These are phyloP conservation scores for Scylla paramamosain DNA, from an alignment of 1,140 invertebrate genomes.

Conservation along the genomic window DNA sequence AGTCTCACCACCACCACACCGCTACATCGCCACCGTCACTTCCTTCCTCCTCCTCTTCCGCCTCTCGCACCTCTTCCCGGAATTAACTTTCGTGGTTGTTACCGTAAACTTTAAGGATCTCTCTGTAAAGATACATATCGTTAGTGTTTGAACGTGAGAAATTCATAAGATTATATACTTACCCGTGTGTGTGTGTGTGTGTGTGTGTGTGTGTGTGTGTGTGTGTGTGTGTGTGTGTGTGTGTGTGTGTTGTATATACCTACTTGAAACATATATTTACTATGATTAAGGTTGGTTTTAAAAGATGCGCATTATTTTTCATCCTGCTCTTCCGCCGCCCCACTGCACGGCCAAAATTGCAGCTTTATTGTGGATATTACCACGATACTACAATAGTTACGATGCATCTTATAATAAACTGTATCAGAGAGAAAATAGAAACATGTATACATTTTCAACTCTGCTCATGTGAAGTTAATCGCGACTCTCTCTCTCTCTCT, in stretches of 20 bases:
- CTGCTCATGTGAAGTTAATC: too few relatives aligned
- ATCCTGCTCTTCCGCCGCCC: too few relatives aligned
- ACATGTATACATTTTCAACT: too few relatives aligned
- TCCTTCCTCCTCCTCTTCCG: too few relatives aligned
- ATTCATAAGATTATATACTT: background rate
- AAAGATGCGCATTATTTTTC: background rate
- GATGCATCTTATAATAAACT: too few relatives aligned
- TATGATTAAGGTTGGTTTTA: background rate
- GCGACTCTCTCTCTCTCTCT: conserved; percentile 25
- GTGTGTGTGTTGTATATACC: background rate
- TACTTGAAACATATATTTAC: background rate
- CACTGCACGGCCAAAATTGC: too few relatives aligned
- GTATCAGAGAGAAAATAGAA: too few relatives aligned
- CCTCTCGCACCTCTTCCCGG: too few relatives aligned
- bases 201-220: conserved; percentile 31
- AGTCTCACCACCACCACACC: too few relatives aligned
- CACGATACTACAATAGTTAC: too few relatives aligned
- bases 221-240: background rate
- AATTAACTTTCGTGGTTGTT: background rate
- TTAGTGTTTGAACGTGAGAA: background rate
- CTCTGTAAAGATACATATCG: conserved; percentile 26
- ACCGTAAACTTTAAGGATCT: background rate
- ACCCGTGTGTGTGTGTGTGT: background rate
- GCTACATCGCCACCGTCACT: too few relatives aligned
- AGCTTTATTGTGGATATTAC: too few relatives aligned